Evolutionary conservation across 2,113 vertebrate species (phyloP).

Genomic region (Muscicapa adusta): DNA sequence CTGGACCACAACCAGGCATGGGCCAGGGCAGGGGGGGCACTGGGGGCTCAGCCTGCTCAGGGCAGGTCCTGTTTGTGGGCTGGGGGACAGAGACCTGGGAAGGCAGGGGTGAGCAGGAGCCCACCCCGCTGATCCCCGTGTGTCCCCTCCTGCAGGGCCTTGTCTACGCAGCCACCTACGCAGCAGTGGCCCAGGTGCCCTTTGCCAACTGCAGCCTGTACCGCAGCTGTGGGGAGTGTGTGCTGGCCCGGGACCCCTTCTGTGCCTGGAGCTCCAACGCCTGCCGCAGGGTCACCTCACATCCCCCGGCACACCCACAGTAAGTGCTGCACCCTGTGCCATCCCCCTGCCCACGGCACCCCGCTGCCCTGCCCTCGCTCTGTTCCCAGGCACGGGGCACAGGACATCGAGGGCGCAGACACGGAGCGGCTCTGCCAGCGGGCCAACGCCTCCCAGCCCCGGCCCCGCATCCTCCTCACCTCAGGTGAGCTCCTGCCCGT

Average conservation of each 20-base stretch:
- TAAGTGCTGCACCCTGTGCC: conserved; percentile 27
- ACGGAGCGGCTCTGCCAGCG: conserved; percentile 65
- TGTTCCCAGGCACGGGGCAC: conserved; percentile 78
- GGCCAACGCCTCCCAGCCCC: conserved; percentile 43
- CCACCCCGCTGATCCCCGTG: fast-evolving
- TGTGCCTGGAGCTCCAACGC: conserved; percentile 83
- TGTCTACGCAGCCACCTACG: conserved; percentile 84
- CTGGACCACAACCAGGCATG: conserved; percentile 72
- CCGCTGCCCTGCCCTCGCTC: background rate
- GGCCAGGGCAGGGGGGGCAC: background rate
- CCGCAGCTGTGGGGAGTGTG: conserved; percentile 89
- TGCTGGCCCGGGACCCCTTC: conserved; percentile 93
- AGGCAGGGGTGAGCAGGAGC: background rate
- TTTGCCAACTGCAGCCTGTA: conserved; percentile 93
- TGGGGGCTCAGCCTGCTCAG: background rate
- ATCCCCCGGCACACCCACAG: background rate
- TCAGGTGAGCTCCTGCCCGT: conserved; percentile 38
- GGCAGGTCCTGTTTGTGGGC: background rate
- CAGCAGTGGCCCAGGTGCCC: conserved; percentile 83
- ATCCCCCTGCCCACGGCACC: fast-evolving
- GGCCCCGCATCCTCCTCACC: conserved; percentile 4
- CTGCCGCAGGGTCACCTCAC: conserved; percentile 67
- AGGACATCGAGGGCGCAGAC: conserved; percentile 83
- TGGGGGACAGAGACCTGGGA: background rate
- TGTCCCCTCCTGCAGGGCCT: conserved; percentile 68